Base-by-base conservation (phyloP, 2,888 invertebrate genomes). In the Lepeophtheirus nordmannii region DNA sequence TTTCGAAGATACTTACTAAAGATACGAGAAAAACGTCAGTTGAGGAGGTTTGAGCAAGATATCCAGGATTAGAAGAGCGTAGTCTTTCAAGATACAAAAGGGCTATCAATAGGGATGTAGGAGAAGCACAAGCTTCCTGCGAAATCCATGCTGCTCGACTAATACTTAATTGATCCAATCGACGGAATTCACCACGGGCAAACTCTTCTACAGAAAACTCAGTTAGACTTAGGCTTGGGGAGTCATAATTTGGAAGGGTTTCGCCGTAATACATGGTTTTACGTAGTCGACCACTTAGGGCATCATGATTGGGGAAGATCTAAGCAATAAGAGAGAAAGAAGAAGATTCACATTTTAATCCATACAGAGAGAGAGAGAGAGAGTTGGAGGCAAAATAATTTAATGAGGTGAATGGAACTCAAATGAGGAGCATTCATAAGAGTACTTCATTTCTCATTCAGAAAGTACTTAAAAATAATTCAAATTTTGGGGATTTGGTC, bases 1-100 rank as follows among this genome's bases (percentile, higher is more conserved):
- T n/a, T n/a, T n/a, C n/a, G 30, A 30, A 30, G 30, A 30, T 39
- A 74, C 79, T 78, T 77, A 92, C 94, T 83, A 96, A 80, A 68
- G 96, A 91, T 69, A 96, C 87, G 67, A 97, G 82, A 77, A 96
- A 96, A 68, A 97, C 82, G 75, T 96, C 92, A 39, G 89, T 86
- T 38, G 96, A 92, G 39, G 87, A 84, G 62, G 90, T 84, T 72
- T 82, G 79, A 71, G 85, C 82, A 69, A 94, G 81, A 77, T 92
- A 94, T 70, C 85, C 84, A 0, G 88, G 86, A 78, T 90, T 87
- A 68, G 80, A 80, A 23, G 73, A 71, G 74, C 87, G 85, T 66
- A 97, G 81, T 70, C 94, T 82, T 78, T 96, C 93, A 72, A 96
- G 80, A 77, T 97, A 97, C 58, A 96, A 81, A 73, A 97, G 80